Evolutionary conservation across 2,113 vertebrate genomes (phyloP).

Genomic region (Psittacula cyanocephala): DNA sequence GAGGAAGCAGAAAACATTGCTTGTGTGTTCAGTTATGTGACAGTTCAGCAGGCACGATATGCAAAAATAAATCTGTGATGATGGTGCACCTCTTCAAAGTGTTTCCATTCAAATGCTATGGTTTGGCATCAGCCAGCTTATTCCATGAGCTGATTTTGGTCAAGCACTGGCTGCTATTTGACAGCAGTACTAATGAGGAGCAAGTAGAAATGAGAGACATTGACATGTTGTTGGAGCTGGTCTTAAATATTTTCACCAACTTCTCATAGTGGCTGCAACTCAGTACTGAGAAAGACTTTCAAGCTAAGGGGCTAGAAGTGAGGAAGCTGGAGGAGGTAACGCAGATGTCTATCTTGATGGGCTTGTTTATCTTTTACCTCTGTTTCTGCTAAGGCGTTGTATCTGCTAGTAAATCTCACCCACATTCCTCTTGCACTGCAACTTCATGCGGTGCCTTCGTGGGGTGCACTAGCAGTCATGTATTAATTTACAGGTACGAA

Average conservation of each 20-base stretch:
- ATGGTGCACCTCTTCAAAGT: conserved; percentile 42
- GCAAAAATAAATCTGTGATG: conserved; percentile 56
- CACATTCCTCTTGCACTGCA: background rate
- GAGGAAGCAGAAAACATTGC: conserved; percentile 49
- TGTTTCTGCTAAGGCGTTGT: background rate
- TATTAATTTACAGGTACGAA: background rate
- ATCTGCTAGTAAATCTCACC: background rate
- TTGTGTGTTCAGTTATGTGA: conserved; percentile 33
- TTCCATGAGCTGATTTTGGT: conserved; percentile 59
- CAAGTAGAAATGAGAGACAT: conserved; percentile 23
- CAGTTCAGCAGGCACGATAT: conserved; percentile 13
- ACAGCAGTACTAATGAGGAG: conserved; percentile 53
- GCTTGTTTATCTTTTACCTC: background rate
- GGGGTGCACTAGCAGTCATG: background rate
- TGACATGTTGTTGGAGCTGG: conserved; percentile 34
- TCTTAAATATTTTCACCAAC: conserved; percentile 19
- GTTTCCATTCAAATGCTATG: conserved; percentile 45
- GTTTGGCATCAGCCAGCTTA: conserved; percentile 20
- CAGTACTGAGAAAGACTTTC: background rate
- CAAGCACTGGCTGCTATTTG: conserved; percentile 37
- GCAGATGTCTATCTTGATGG: background rate
- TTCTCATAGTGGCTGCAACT: background rate
- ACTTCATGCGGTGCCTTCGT: background rate
- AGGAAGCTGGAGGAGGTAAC: background rate
- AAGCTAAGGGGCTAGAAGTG: background rate